Conservation (phyloP, 64 coral and sea anemone genomes). For the Stichodactyla mertensii region DNA sequence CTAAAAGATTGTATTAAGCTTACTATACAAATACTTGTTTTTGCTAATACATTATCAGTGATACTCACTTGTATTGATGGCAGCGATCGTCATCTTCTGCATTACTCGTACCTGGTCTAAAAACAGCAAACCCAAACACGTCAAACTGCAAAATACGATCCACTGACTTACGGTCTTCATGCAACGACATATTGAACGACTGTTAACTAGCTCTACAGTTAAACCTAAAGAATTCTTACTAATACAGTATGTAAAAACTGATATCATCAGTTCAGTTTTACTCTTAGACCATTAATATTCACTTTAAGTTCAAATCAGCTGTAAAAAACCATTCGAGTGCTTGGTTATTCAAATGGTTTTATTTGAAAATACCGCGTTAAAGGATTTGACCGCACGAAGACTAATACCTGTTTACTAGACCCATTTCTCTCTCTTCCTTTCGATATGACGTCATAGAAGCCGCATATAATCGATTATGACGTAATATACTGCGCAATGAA, state of each 20-base stretch:
- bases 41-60: neutral
- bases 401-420: neutral
- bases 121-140: constrained; percentile 44
- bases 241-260: neutral
- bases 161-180: neutral
- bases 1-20: too few relatives aligned
- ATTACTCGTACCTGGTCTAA: constrained; percentile 13
- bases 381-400: neutral
- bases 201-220: neutral
- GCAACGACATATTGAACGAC: neutral
- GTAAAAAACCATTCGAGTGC: neutral
- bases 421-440: neutral
- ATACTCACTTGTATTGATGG: constrained; percentile 42
- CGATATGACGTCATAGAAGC: neutral
- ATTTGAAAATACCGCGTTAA: neutral
- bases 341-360: neutral
- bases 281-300: neutral
- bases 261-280: neutral
- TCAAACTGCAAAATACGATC: constrained; percentile 26
- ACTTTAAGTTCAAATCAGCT: neutral
- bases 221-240: neutral
- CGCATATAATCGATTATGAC: neutral
- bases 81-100: constrained; percentile 43
- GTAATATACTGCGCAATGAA: neutral
- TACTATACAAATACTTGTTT: too few relatives aligned